Percentiles rank a stretch among this genome's conserved stretches.
Evolutionary conservation across 2,888 invertebrate genomes (phyloP).

Genomic region (Margaritifera margaritifera): DNA sequence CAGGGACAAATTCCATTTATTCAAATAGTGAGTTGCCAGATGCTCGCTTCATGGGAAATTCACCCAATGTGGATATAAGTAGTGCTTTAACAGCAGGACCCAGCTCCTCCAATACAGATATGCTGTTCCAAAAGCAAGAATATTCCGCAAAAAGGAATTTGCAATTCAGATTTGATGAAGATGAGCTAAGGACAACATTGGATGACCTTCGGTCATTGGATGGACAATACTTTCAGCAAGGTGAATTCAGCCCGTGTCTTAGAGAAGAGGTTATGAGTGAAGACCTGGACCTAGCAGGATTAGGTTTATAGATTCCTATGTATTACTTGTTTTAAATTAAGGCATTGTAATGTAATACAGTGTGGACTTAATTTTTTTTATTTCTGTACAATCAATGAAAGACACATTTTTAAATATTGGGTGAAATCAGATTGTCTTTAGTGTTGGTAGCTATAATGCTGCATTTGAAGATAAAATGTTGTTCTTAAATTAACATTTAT

Average conservation of each 20-base stretch:
- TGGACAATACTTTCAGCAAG: constrained; percentile 39
- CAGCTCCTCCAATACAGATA: too few relatives aligned
- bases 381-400: not conserved
- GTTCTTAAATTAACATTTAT: constrained; percentile 2
- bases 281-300: too few relatives aligned
- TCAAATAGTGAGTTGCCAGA: not conserved
- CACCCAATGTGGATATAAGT: too few relatives aligned
- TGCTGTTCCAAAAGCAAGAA: not conserved
- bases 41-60: not conserved
- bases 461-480: too few relatives aligned
- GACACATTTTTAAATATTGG: not conserved
- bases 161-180: constrained; percentile 21
- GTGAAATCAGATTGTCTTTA: too few relatives aligned
- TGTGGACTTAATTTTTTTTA: too few relatives aligned
- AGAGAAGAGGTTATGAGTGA: too few relatives aligned
- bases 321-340: too few relatives aligned
- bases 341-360: too few relatives aligned
- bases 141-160: constrained; percentile 20
- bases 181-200: constrained; percentile 38
- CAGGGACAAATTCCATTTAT: too few relatives aligned
- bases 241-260: constrained; percentile 9
- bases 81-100: too few relatives aligned
- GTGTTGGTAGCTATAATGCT: too few relatives aligned
- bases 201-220: constrained; percentile 40
- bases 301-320: not conserved